Conservation (phyloP, 1,140 invertebrate genomes). For the Trichogramma pretiosum region DNA sequence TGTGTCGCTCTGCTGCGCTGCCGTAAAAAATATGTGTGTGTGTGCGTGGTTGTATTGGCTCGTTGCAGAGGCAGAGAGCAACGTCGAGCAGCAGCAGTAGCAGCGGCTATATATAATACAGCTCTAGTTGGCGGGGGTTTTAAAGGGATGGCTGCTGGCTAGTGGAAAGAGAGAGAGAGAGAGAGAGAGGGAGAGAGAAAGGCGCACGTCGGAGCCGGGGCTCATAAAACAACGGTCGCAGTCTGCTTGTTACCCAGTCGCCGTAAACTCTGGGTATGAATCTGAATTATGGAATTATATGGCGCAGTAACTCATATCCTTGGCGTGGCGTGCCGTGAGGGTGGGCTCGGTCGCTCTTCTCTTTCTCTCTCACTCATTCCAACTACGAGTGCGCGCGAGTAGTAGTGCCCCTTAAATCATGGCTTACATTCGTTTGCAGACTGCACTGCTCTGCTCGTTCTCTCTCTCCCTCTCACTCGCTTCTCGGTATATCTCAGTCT, state of each 20-base stretch:
- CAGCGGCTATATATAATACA: conserved; percentile 6
- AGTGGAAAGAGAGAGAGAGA: conserved; percentile 12
- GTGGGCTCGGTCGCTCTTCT: conserved; percentile 22
- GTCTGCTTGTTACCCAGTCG: conserved; percentile 37
- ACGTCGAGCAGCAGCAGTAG: not conserved
- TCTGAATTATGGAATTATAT: conserved; percentile 39
- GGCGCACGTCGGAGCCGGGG: conserved; percentile 4
- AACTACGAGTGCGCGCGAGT: conserved; percentile 7
- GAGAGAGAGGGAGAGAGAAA: conserved; percentile 3
- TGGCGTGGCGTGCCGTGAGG: conserved; percentile 26
- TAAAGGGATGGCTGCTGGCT: conserved; percentile 3
- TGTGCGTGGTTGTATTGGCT: not conserved
- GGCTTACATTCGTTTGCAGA: conserved; percentile 30
- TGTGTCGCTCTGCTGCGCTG: no score
- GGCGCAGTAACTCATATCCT: conserved; percentile 36
- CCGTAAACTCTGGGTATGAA: conserved; percentile 37
- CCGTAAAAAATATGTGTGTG: no score
- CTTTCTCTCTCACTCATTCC: not conserved
- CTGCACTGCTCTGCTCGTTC: no score
- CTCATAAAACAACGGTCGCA: conserved; percentile 35
- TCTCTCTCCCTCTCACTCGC: no score
- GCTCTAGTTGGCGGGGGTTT: conserved; percentile 5
- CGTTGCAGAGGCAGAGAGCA: no score
- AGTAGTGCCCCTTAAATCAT: conserved; percentile 30
- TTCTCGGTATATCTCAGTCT: no score